These are phyloP conservation scores for Salvator merianae DNA, from an alignment of 2,113 vertebrate genomes.

Conservation along the genomic window DNA sequence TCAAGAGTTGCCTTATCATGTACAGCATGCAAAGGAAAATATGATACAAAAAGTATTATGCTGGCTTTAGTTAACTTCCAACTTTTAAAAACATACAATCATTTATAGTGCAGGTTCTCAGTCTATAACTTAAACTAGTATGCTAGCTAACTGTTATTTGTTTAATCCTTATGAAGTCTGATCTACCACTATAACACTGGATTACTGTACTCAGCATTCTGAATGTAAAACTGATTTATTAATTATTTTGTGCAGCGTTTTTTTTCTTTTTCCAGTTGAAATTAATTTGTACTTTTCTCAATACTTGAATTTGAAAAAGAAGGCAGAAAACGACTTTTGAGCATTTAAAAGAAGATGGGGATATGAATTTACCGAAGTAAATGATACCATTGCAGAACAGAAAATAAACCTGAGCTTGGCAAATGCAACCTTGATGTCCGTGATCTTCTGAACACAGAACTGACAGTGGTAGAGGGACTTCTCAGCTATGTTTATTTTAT, in stretches of 20 bases:
- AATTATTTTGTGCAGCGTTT: constrained; percentile 63
- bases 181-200: constrained; percentile 51
- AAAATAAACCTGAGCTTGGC: constrained; percentile 39
- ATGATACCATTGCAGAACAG: constrained; percentile 62
- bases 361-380: constrained; percentile 75
- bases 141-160: constrained; percentile 43
- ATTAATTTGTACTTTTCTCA: constrained; percentile 66
- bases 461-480: neutral
- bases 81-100: constrained; percentile 39
- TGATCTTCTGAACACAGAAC: neutral
- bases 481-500: neutral
- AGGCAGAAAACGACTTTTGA: constrained; percentile 67
- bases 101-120: constrained; percentile 14
- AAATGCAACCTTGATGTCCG: neutral
- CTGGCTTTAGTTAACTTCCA: constrained; percentile 36
- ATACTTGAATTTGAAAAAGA: constrained; percentile 71
- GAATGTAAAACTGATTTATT: constrained; percentile 69
- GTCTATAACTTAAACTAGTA: constrained; percentile 49
- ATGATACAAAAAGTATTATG: constrained; percentile 25
- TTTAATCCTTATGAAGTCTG: constrained; percentile 33
- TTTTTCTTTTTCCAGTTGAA: constrained; percentile 27
- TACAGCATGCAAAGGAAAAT: constrained; percentile 18
- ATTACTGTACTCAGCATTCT: constrained; percentile 52
- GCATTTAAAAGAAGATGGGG: constrained; percentile 65
- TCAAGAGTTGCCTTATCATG: constrained; percentile 56